Evolutionary conservation across 2,113 vertebrate genomes (phyloP).

Genomic region (Toxostoma redivivum): DNA sequence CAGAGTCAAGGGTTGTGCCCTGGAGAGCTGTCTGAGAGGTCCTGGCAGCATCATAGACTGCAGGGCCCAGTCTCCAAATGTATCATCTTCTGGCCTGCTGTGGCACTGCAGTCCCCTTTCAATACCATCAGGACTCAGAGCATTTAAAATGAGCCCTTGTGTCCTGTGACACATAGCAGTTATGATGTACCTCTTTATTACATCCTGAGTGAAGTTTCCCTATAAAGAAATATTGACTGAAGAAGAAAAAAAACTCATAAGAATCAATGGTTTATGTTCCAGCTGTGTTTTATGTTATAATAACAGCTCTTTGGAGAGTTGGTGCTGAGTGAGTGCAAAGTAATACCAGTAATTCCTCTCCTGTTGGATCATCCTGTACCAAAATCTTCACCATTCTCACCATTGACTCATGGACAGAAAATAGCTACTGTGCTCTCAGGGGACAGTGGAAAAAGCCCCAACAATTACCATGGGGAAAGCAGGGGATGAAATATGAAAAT

Average conservation of each 20-base stretch:
- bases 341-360: conserved; percentile 12
- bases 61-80: background rate
- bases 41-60: background rate
- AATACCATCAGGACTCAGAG: conserved; percentile 15
- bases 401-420: background rate
- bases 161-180: background rate
- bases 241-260: conserved; percentile 35
- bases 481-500: background rate
- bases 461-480: accelerated
- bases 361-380: background rate
- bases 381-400: background rate
- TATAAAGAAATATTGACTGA: conserved; percentile 54
- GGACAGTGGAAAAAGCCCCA: background rate
- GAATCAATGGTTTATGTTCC: conserved; percentile 46
- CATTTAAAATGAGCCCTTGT: background rate
- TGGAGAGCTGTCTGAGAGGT: background rate
- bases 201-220: conserved; percentile 36
- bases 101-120: background rate
- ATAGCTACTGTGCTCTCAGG: background rate
- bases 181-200: conserved; percentile 50
- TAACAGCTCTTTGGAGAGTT: conserved; percentile 44
- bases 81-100: background rate
- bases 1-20: background rate
- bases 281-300: conserved; percentile 26
- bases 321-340: conserved; percentile 24